Base-by-base conservation (phyloP, 2,888 invertebrate species). In the Luperina testacea region DNA sequence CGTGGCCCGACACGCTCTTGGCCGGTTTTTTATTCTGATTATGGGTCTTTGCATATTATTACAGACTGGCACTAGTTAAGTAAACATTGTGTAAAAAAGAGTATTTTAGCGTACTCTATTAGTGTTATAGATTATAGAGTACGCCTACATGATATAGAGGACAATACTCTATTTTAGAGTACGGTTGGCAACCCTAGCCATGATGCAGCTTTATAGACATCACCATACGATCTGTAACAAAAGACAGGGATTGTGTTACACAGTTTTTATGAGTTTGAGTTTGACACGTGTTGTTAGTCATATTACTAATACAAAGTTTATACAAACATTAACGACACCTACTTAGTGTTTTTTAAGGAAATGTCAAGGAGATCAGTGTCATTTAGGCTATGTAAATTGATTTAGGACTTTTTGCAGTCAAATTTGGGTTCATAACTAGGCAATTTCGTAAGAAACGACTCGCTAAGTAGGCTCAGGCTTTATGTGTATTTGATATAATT, bases 161-260 rank as follows among this genome's bases (percentile, higher is more conserved):
- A n/a, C n/a, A n/a, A n/a, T n/a, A n/a, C n/a, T n/a, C n/a, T n/a
- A n/a, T n/a, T n/a, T n/a, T n/a, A n/a, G n/a, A n/a, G n/a, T n/a
- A n/a, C n/a, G n/a, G n/a, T n/a, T n/a, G n/a, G n/a, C n/a, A n/a
- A n/a, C n/a, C n/a, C n/a, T n/a, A n/a, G 85, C 61, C 88, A 87
- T 86, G 73, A 75, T 74, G 73, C 64, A 53, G 73, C 53, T 77
- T 65, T 64, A 59, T 85, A 65, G 81, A 68, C 72, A 67, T 72
- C 82, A 78, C 77, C 84, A 88, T 86, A 75, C 72, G 61, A 89
- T 87, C 93, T 93, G 93, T 78, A 93, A 93, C 92, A 93, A 92
- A 90, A 89, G 53, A 83, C n/a, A 72, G n/a, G 75, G 78, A 85
- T 88, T 86, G 78, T 78, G 75, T 90, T 89, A 89, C 76, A 88